Evolutionary conservation across 2,888 invertebrate genomes (phyloP).

Genomic region (Harpagoxenus sublaevis): DNA sequence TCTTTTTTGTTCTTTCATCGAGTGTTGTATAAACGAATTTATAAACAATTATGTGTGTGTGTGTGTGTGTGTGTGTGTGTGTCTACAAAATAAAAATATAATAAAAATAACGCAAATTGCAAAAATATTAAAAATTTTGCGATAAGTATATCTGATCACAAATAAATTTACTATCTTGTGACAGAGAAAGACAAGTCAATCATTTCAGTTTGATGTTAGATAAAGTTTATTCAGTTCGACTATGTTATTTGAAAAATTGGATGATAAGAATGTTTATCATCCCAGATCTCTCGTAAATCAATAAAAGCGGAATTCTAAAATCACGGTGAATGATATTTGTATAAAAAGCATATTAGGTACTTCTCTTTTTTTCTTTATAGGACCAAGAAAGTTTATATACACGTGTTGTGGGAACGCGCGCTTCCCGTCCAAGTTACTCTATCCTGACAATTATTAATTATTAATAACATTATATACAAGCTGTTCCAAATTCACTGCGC

Average conservation of each 20-base stretch:
- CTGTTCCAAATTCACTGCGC: constrained; percentile 20
- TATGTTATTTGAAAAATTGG: constrained; percentile 42
- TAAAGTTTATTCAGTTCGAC: constrained; percentile 41
- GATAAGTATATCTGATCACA: constrained; percentile 2
- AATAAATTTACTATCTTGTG: constrained; percentile 17
- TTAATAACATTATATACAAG: constrained; percentile 29
- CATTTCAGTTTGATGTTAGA: constrained; percentile 37
- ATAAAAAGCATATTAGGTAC: constrained; percentile 54
- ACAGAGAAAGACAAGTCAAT: constrained; percentile 26
- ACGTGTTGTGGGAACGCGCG: neutral
- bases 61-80: neutral
- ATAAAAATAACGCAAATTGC: neutral
- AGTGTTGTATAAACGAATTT: neutral
- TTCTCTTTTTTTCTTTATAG: constrained; percentile 26
- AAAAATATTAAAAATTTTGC: neutral
- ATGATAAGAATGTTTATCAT: constrained; percentile 28
- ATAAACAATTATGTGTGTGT: neutral
- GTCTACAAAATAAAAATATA: constrained; percentile 2
- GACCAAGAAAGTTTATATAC: constrained; percentile 48
- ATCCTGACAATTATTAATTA: constrained; percentile 30
- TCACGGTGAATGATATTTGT: constrained; percentile 33
- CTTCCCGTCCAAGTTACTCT: constrained; percentile 18
- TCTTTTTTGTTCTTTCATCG: neutral
- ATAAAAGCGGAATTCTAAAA: constrained; percentile 37
- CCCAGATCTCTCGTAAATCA: constrained; percentile 20